Evolutionary conservation across 2,888 invertebrate species (phyloP), one percentile per base, ranked within the genome.

Genomic region (Onchidella celtica): DNA sequence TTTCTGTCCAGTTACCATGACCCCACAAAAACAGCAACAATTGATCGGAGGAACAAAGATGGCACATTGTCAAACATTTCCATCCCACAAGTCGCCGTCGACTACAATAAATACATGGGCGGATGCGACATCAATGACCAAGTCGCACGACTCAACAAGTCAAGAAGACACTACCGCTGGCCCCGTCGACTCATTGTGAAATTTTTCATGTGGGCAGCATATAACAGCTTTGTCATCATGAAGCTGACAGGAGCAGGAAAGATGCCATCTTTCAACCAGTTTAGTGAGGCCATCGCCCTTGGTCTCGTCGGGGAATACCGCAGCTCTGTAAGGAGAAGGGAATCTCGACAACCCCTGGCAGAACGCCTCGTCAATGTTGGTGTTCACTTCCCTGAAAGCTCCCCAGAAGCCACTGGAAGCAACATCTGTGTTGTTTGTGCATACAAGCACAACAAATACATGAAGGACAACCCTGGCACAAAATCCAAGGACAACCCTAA

Each of bases 101-200:
- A 66, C 27, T 84, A 81, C 73, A 85, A 84, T 40, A 38, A 34
- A n/a, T 84, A 34, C 78, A 85, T 84, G 84, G 84, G 84, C 2
- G 84, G 84, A 21, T 32, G 32, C 17, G 83, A 84, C 57, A 75
- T 73, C 55, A 84, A 84, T 68, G 77, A 84, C 38, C 83, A 84
- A 36, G 70, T 81, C 34, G 63, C 74, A 14, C 65, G 55, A 32
- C 38, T 84, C 27, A 55, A 47, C 57, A n/a, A n/a, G n/a, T n/a
- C n/a, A n/a, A n/a, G n/a, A n/a, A 21, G 57, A 47, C 32, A 73
- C 11, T 47, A 73, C 29, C 36, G 70, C 9, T 34, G 70, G 70
- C 70, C 70, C 24, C 6, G 40, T 11, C 36, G 70, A 70, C 70
- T 70, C 21, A 38, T 40, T 40, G 34, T 70, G 40, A 70, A 70